Evolutionary conservation across 1,140 invertebrate species (phyloP), one percentile per base, ranked within the genome.

Genomic region (Adoxophyes honmai): DNA sequence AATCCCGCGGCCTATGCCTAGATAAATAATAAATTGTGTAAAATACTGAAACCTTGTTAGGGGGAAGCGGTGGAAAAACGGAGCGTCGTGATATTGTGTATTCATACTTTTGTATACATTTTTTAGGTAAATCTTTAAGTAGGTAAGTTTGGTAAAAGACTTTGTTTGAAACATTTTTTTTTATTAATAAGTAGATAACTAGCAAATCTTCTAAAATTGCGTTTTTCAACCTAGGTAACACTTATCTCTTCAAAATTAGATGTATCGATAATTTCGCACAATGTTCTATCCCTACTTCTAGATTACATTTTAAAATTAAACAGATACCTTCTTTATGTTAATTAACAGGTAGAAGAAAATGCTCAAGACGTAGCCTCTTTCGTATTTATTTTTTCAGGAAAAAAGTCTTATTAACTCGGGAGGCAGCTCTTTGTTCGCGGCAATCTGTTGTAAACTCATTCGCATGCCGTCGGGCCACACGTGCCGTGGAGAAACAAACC

Each of bases 11-110:
- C 42, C 21, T 48, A 33, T 28, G 42, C 42, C 42, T 48, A 48
- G 42, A 48, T 48, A 48, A 48, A 48, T 48, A 48, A 48, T 48
- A 48, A 48, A 48, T 48, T 36, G 16, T 48, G 18, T 28, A 33
- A 48, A 28, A 48, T 48, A 48, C 10, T 28, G 18, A 48, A 48
- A 48, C 18, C 42, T 48, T 33, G 42, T 48, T 48, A 6, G 16
- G 21, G 42, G 10, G 5, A 21, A 11, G 18, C 5, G 10, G 42
- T 5, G 21, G 10, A 48, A 13, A 28, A 33, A 6, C 1, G 11
- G 11, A 13, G 36, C 2, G 34, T 2, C 1, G 34, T 1, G 34
- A 36, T 10, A 9, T 36, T 36, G n/a, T 11, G 1, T 36, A 36
- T 11, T 9, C n/a, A 11, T 36, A 36, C 34, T 11, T 36, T 10